These are phyloP conservation scores for Phyllotreta cruciferae DNA, from an alignment of 2,888 invertebrate genomes.

Conservation along the genomic window DNA sequence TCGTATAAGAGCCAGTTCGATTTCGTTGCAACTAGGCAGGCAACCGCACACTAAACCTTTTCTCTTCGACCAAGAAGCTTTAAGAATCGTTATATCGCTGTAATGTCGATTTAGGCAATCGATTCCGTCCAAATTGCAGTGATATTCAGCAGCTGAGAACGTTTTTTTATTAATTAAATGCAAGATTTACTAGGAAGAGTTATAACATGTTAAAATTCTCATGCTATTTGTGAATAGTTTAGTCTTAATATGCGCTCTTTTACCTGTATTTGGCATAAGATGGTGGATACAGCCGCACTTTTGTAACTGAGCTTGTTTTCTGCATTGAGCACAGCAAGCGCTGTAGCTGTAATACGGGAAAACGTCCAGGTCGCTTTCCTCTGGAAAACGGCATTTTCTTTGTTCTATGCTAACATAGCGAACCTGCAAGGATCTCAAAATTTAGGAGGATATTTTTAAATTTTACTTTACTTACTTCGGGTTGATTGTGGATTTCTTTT, in stretches of 20 bases:
- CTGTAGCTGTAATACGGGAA: constrained; percentile 76
- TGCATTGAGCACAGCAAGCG: constrained; percentile 75
- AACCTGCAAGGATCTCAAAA: constrained; percentile 50
- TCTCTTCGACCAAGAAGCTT: constrained; percentile 70
- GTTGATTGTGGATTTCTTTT: constrained; percentile 73
- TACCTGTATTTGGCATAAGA: constrained; percentile 70
- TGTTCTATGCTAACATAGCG: constrained; percentile 68
- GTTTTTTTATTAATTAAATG: not conserved
- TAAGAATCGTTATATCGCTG: constrained; percentile 69
- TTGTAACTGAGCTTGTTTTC: constrained; percentile 68
- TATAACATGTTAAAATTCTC: too few relatives aligned
- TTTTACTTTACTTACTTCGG: constrained; percentile 57
- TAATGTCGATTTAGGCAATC: constrained; percentile 69
- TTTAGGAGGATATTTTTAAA: not conserved
- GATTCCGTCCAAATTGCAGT: constrained; percentile 71
- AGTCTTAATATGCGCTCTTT: too few relatives aligned
- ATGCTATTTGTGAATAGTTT: too few relatives aligned
- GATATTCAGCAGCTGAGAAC: constrained; percentile 60
- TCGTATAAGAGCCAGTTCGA: constrained; percentile 70
- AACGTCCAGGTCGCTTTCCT: constrained; percentile 70
- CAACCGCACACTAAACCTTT: constrained; percentile 73
- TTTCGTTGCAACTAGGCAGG: constrained; percentile 74
- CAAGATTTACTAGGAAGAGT: not conserved
- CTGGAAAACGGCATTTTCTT: constrained; percentile 73
- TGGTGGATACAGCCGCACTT: constrained; percentile 74